Percentiles rank a stretch among this genome's conserved stretches.
These are phyloP conservation scores for Epiblema foenella DNA, from an alignment of 2,888 invertebrate species.

Conservation along the genomic window DNA sequence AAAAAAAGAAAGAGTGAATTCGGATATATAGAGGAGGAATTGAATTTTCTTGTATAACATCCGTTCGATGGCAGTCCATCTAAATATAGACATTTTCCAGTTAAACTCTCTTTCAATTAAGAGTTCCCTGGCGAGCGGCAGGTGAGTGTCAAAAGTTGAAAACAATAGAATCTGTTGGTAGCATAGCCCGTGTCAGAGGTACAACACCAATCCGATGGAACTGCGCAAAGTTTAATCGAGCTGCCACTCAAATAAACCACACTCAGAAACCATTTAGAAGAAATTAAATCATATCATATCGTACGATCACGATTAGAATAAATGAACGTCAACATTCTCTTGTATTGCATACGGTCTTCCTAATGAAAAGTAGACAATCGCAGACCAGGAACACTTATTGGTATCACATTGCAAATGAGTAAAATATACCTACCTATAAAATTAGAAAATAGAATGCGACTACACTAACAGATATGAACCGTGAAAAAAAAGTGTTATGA, in stretches of 20 bases:
- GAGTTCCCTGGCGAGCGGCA: conserved; percentile 52
- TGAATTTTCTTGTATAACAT: neutral
- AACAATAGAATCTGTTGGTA: conserved; percentile 48
- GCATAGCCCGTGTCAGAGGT: conserved; percentile 41
- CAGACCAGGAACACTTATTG: no score
- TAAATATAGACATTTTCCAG: conserved; percentile 23
- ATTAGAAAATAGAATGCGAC: no score
- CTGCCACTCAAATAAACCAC: conserved; percentile 57
- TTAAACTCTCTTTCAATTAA: conserved; percentile 50
- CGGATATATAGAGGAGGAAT: neutral
- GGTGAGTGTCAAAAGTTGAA: conserved; percentile 46
- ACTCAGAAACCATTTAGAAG: conserved; percentile 43
- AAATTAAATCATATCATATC: conserved; percentile 43
- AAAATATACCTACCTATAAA: no score
- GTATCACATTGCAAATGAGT: no score
- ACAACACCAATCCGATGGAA: conserved; percentile 52
- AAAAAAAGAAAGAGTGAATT: neutral
- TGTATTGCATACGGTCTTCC: neutral
- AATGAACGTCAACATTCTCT: neutral
- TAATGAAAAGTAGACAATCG: no score
- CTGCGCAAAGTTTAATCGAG: conserved; percentile 61
- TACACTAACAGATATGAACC: no score
- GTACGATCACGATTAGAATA: conserved; percentile 13
- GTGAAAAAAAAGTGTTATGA: no score
- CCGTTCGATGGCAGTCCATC: neutral